Base-by-base conservation (phyloP, 2,888 invertebrate species). In the Ptychoptera contaminata region DNA sequence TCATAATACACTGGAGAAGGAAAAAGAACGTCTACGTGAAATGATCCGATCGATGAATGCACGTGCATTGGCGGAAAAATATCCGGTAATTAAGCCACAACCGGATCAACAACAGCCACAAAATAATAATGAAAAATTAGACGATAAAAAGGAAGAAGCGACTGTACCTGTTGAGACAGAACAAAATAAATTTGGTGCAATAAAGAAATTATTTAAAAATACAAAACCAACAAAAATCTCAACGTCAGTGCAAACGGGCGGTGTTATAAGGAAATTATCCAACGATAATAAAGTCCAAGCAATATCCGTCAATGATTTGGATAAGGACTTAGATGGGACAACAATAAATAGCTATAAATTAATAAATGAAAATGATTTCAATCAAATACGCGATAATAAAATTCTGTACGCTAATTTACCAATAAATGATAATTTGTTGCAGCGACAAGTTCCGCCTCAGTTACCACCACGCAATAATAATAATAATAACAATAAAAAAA, bases 181-280 rank as follows among this genome's bases (percentile, higher is more conserved):
- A 31, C 48, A 29, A 41, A 42, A 44, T 16, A 49, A 52, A 45
- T 46, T 50, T 23, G 51, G 55, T 46, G 53, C 54, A 15, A 55
- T 54, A 23, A 53, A 55, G 48, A 54, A 56, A 43, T 42, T 49
- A 30, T 47, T 50, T 42, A 37, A 54, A 11, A 42, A 36, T 2
- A 37, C 16, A 10, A 65, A 62, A 54, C 65, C 67, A 1, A 50
- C 60, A 34, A 76, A 75, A 61, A 71, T 75, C 2, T 74, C 74
- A 9, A 70, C 72, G 1, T 68, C 71, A 2, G 72, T 63, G n/a
- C 75, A 75, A 58, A 75, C 75, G 1, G 70, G 67, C 52, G 67
- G 68, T 2, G 65, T 71, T 40, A 52, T 70, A 4, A 64, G 68
- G 36, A 68, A 67, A 55, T 49, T 70, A 72, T 53, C 59, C 60